Evolutionary conservation across 1,140 invertebrate species (phyloP).

Genomic region (Mya arenaria): DNA sequence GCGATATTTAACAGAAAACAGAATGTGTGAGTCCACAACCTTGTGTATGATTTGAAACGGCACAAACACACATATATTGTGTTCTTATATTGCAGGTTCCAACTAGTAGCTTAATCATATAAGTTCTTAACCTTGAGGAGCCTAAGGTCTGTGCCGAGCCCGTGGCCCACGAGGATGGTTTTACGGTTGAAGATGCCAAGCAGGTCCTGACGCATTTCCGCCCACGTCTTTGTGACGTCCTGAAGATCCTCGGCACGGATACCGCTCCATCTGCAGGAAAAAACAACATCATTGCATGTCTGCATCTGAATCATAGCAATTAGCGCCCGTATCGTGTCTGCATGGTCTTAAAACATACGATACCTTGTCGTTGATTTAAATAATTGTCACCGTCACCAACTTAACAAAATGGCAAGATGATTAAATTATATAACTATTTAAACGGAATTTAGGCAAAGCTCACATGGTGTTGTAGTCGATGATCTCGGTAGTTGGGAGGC

Average conservation of each 20-base stretch:
- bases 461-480: constrained; percentile 46
- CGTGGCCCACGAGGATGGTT: constrained; percentile 28
- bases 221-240: constrained; percentile 22
- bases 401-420: neutral
- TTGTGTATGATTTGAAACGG: neutral
- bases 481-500: constrained; percentile 33
- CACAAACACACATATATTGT: neutral
- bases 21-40: neutral
- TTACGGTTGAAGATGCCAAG: constrained; percentile 3
- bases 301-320: neutral
- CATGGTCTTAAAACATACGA: neutral
- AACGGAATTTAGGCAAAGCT: neutral
- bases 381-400: neutral
- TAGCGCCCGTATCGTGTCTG: neutral
- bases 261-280: constrained; percentile 29
- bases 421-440: neutral
- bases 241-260: neutral
- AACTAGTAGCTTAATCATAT: too few relatives aligned
- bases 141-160: constrained; percentile 22
- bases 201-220: constrained; percentile 25
- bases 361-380: neutral
- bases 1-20: neutral
- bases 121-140: constrained; percentile 32
- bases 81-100: too few relatives aligned
- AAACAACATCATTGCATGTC: neutral